A percentile compares a stretch with the other conserved stretches of the same genome.
Conservation (phyloP, 2,888 invertebrate species). For the Tanypteryx hageni region DNA sequence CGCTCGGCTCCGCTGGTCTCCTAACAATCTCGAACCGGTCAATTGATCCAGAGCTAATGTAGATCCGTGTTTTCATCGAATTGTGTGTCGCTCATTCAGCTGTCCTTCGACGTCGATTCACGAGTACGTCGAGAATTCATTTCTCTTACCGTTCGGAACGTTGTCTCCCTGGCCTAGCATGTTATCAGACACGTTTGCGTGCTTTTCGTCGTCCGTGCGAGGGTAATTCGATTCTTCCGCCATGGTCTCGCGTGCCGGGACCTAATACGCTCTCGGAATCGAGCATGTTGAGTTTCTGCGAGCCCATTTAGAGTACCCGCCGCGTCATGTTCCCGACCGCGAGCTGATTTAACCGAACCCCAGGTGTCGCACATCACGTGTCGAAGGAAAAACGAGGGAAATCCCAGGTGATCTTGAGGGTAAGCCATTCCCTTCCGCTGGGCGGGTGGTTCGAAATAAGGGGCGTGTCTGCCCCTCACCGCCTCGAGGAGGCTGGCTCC, state of each 20-base stretch:
- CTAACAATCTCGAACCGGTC: neutral
- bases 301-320: neutral
- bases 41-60: slow-evolving; percentile 1
- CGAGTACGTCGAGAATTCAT: no score
- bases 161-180: neutral
- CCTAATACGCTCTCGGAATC: neutral
- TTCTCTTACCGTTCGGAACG: no score
- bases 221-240: neutral
- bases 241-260: neutral
- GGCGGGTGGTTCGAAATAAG: neutral
- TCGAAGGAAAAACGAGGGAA: neutral
- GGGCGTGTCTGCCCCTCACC: no score
- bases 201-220: neutral
- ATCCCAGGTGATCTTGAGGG: neutral
- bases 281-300: neutral
- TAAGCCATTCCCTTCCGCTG: neutral
- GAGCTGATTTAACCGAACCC: neutral
- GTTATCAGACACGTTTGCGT: neutral
- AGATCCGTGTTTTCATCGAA: neutral
- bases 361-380: neutral
- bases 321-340: neutral
- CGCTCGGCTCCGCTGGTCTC: neutral
- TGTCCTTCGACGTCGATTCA: neutral
- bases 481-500: neutral
- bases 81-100: neutral